These are phyloP conservation scores for Pituophis catenifer DNA, from an alignment of 2,113 vertebrate species.

Conservation along the genomic window DNA sequence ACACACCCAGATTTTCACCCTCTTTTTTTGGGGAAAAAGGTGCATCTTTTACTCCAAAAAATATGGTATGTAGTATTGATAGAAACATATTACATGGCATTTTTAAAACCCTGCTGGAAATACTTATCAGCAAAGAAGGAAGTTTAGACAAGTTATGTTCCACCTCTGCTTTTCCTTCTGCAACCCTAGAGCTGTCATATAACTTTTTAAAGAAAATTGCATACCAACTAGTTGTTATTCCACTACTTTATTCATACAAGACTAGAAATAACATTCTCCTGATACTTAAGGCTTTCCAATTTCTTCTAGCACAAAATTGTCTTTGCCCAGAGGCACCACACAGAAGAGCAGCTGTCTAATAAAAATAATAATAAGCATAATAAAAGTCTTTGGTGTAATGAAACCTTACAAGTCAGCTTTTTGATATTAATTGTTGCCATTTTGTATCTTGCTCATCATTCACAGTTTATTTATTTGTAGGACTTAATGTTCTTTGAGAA, in stretches of 20 bases:
- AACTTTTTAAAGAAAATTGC: constrained; percentile 2
- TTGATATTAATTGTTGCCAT: constrained; percentile 57
- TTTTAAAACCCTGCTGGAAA: constrained; percentile 10
- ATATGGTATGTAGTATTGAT: not conserved
- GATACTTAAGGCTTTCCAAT: not conserved
- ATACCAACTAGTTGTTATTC: not conserved
- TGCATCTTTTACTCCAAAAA: too few relatives aligned
- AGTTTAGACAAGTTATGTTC: not conserved
- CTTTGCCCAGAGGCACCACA: constrained; percentile 21
- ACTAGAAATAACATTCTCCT: not conserved
- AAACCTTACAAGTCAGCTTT: constrained; percentile 45
- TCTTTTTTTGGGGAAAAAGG: too few relatives aligned
- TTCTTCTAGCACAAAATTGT: constrained; percentile 11
- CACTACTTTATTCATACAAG: constrained; percentile 17
- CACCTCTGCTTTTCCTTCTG: not conserved
- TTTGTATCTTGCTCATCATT: constrained; percentile 53
- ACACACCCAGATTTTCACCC: too few relatives aligned
- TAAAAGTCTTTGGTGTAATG: constrained; percentile 31
- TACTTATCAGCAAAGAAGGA: not conserved
- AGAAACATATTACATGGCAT: not conserved
- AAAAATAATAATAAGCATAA: constrained; percentile 24
- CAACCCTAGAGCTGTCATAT: not conserved
- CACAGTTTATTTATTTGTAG: constrained; percentile 71
- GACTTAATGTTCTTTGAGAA: constrained; percentile 82
- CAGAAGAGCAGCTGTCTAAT: constrained; percentile 30